Base-by-base conservation (phyloP, 2,888 invertebrate species). In the Heliconius cydno region DNA sequence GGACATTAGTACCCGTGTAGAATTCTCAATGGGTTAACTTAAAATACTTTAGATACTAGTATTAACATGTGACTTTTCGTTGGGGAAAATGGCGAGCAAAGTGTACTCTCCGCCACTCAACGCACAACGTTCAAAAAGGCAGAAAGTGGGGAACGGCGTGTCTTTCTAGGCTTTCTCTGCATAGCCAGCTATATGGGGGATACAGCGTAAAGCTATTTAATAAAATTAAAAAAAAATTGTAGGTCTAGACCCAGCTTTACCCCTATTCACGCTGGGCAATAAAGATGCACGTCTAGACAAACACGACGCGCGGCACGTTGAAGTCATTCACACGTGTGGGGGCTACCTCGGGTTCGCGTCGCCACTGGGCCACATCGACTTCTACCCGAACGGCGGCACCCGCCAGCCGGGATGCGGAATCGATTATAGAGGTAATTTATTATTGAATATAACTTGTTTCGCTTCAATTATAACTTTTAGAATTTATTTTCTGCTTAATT, bases 311-410 rank as follows among this genome's bases (percentile, higher is more conserved):
- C 90, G 95, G 1, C 95, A 96, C 81, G 96, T 96, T 3, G 96
- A 96, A 85, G 96, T 96, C 28, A 96, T 96, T 63, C 96, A 96
- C 85, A 96, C 96, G 0, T 96, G 96, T 77, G 96, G 96, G 3
- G 96, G 96, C 1, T 96, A 95, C 85, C 91, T 96, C 3, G 96
- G 96, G n/a, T 96, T 96, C 82, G 90, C 94, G 19, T 92, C 95
- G 2, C 95, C 96, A 0, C 86, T 96, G 77, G 96, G 96, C 0
- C 96, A 96, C 84, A 95, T 96, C n/a, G 96, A 96, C 90, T 96
- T 96, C 86, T 96, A 96, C 84, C 96, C 96, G 0, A 96, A 96
- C 83, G 96, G 96, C 0, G 96, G 96, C 1, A 92, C 92, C 10
- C 86, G 93, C 28, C 96, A 96, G 85, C 96, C 96, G 1, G 96